Evolutionary conservation across 2,888 invertebrate species (phyloP), one percentile per base, ranked within the genome.

Genomic region (Aspidapion aeneum): DNA sequence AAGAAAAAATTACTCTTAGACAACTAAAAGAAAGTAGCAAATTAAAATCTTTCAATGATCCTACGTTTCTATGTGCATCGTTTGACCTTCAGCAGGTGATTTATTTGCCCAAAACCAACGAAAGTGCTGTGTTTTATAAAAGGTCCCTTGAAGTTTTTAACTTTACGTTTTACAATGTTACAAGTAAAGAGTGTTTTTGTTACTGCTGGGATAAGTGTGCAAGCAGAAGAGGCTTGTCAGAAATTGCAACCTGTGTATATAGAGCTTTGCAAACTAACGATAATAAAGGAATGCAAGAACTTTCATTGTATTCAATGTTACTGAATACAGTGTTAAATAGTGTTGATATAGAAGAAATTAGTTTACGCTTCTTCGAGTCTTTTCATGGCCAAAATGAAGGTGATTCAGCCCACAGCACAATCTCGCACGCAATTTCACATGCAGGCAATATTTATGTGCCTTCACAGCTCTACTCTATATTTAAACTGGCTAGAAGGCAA

Each of bases 301-400:
- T 49, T 51, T 17, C 35, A 18, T 54, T 58, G 54, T 62, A 18
- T 2, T 18, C 61, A 16, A 61, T 62, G 21, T 22, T 62, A 2
- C 12, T 61, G 16, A 58, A 65, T 61, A 48, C 63, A n/a, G 17
- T 65, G 5, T 19, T 9, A 7, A 55, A 61, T 17, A 21, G 48
- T 18, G 18, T 55, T 9, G 50, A 17, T 12, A 18, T 64, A 20
- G 54, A 63, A 56, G 60, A 60, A 18, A 60, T 60, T 18, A 1
- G 5, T 2, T 52, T 60, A 21, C 54, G 3, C 7, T 60, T 60
- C 52, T 55, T 60, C 21, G 60, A 60, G 18, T 52, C 60, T 2
- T 52, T 52, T 49, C 60, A 60, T 18, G 65, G 63, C 16, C 65
- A 65, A 51, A 65, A 55, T 22, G 56, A 63, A 22, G 63, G 65